phyloP scores from a whole-genome alignment of 2,113 vertebrate genomes.

The Ciconia boyciana region DNA sequence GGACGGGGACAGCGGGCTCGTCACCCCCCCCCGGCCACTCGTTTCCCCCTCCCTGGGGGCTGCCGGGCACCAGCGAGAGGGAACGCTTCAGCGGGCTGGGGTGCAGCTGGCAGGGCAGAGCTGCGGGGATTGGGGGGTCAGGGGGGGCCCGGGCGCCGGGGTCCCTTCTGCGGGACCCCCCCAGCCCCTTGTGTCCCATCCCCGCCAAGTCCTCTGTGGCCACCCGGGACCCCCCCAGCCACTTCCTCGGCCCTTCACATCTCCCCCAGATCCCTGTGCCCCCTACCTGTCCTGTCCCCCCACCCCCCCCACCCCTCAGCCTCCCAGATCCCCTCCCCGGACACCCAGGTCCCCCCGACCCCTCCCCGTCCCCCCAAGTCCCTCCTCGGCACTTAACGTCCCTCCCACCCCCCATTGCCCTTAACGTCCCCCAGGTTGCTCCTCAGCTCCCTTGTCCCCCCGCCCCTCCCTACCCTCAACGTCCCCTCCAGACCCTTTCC shows the following conservation, averaged over 20 bases:
- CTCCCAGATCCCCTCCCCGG: too few species aligned
- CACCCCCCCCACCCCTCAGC: too few species aligned
- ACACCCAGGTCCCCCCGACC: too few species aligned
- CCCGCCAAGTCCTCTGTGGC: too few species aligned
- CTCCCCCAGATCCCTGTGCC: neutral
- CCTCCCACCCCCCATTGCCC: too few species aligned
- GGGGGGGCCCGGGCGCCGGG: neutral
- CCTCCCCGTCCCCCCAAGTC: too few species aligned
- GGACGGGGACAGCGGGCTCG: conserved; percentile 60
- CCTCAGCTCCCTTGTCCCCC: neutral
- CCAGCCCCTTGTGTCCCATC: too few species aligned
- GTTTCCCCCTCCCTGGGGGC: conserved; percentile 78
- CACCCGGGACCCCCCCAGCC: neutral
- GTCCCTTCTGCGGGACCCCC: neutral
- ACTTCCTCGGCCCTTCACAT: neutral
- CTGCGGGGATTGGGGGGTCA: conserved; percentile 32
- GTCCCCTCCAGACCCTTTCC: too few species aligned
- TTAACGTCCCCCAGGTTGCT: too few species aligned
- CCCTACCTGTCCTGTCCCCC: too few species aligned
- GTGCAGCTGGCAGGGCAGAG: conserved; percentile 82
- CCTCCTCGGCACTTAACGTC: too few species aligned
- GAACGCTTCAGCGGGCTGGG: conserved; percentile 88
- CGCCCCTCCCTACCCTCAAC: too few species aligned
- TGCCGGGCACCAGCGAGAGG: conserved; percentile 84
- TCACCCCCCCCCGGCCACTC: conserved; percentile 85